Base-by-base conservation (phyloP, 35 echinoderm and acorn worm genomes). In the Nesometra sesokonis region DNA sequence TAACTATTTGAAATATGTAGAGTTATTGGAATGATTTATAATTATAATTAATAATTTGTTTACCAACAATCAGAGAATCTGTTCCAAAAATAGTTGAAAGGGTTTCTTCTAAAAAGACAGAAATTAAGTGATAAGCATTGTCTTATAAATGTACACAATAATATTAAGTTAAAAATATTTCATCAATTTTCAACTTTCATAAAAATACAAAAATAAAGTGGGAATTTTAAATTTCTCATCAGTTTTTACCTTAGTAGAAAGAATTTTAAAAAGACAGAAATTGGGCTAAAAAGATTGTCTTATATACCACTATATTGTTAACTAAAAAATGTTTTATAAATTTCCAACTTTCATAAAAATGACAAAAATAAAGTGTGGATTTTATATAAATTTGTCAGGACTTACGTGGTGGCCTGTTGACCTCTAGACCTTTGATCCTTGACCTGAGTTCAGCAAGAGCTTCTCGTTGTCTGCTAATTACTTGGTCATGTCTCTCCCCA, bases 371-470 rank as follows among this genome's bases (percentile, higher is more conserved):
- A 30, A 35, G 8, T 46, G 30, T 85, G 15, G 27, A 13, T 43
- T 85, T 13, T 46, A 43, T 8, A 5, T 13, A 85, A 67, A 27
- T n/a, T n/a, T n/a, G n/a, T n/a, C n/a, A 67, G 35, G 13, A 93
- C 95, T 85, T 86, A 97, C 95, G 34, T 87, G 95, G 92, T 47
- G 95, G 95, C 82, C 92, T 88, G 87, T 93, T 93, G 23, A 87
- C 81, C 38, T 97, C 95, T 21, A 97, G 39, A 40, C 95, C 95
- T 87, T 97, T 97, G 40, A 97, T 97, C 31, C 95, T 88, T 35
- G 89, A 89, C 47, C 95, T 91, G 5, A 97, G 86, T 76, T 97
- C 95, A 21, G 89, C 92, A 11, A 97, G 87, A 31, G 95, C 95
- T 33, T 97, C 95, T 31, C 95, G 85, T 79, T 97, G 95, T 30